phyloP scores from a whole-genome alignment of 1,140 invertebrate genomes.

The Pissodes strobi region DNA sequence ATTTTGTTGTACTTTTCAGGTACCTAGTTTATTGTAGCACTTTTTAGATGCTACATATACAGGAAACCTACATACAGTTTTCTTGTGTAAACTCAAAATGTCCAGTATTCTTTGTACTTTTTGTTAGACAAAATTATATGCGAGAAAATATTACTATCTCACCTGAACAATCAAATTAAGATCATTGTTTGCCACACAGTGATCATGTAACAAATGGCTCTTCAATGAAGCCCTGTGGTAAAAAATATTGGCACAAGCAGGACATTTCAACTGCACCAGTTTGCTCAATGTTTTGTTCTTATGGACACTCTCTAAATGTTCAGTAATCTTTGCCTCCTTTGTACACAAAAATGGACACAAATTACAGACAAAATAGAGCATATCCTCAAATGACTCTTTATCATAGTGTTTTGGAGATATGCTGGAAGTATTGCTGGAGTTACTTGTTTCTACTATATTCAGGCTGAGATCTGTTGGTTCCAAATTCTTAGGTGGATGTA shows the following conservation, averaged over 20 bases:
- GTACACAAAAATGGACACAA: constrained; percentile 52
- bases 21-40: too few species aligned
- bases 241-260: constrained; percentile 59
- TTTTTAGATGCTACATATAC: too few species aligned
- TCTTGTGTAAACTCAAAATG: too few species aligned
- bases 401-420: constrained; percentile 32
- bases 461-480: constrained; percentile 24
- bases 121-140: background rate
- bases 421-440: constrained; percentile 5
- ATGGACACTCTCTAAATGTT: constrained; percentile 49
- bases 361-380: constrained; percentile 51
- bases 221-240: constrained; percentile 55
- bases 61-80: too few species aligned
- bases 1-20: too few species aligned
- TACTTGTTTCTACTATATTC: constrained; percentile 24
- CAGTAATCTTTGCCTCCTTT: constrained; percentile 47
- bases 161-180: constrained; percentile 38
- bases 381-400: constrained; percentile 42
- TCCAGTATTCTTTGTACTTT: too few species aligned
- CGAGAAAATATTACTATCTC: background rate
- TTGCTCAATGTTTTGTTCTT: constrained; percentile 46
- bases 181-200: constrained; percentile 55
- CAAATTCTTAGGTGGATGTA: constrained; percentile 5
- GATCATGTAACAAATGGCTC: constrained; percentile 58
- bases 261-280: constrained; percentile 48